phyloP scores from a whole-genome alignment of 2,888 invertebrate genomes.

The Pyrrhia umbra region DNA sequence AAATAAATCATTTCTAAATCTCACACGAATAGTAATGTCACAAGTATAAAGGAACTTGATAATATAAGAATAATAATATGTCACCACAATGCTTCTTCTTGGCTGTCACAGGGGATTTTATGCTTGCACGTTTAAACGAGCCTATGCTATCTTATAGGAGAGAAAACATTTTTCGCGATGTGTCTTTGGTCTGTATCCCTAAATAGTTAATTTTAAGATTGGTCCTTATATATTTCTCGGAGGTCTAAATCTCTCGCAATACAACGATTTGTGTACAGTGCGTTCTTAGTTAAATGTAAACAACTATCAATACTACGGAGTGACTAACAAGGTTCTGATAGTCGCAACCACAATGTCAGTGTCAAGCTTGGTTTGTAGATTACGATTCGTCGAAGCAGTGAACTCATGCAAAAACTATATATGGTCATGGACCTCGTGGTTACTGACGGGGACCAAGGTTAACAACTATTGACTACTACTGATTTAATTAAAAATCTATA shows the following conservation, averaged over 20 bases:
- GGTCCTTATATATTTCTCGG: too few relatives aligned
- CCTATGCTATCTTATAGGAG: too few relatives aligned
- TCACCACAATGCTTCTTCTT: too few relatives aligned
- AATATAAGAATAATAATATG: too few relatives aligned
- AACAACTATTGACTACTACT: conserved; percentile 61
- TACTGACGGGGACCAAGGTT: conserved; percentile 74
- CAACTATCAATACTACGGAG: conserved; percentile 35
- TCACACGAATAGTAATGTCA: not conserved
- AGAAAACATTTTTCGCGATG: too few relatives aligned
- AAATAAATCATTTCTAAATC: conserved; percentile 6
- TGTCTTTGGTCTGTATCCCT: too few relatives aligned
- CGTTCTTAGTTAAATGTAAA: conserved; percentile 12
- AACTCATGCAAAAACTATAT: conserved; percentile 72
- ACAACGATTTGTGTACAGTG: not conserved
- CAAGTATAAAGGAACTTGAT: too few relatives aligned
- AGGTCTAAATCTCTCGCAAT: too few relatives aligned
- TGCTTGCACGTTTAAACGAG: too few relatives aligned
- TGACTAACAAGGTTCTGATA: conserved; percentile 46
- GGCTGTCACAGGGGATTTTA: too few relatives aligned
- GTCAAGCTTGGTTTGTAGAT: conserved; percentile 66
- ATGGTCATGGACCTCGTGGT: conserved; percentile 77
- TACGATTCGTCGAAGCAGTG: conserved; percentile 66
- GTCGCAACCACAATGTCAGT: conserved; percentile 69
- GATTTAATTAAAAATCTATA: conserved; percentile 41
- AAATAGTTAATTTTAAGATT: too few relatives aligned